Percentiles rank a stretch among this genome's conserved stretches.
Evolutionary conservation across 1,140 invertebrate genomes (phyloP).

Genomic region (Coptotermes formosanus): DNA sequence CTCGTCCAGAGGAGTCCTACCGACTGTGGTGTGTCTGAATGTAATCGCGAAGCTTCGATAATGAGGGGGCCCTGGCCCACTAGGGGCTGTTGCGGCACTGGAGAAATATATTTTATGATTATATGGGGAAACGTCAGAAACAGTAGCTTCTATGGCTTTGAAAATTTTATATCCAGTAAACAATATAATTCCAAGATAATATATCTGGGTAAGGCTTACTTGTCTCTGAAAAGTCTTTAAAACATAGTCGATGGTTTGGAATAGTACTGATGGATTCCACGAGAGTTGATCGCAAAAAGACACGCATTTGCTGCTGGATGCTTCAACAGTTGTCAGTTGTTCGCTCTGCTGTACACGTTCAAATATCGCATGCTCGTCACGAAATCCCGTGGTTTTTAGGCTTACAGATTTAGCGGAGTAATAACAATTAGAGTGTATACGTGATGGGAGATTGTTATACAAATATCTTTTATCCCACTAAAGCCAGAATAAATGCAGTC

Average conservation of each 20-base stretch:
- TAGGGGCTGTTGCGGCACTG: no score
- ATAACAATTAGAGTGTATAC: neutral
- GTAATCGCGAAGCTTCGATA: no score
- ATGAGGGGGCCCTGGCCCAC: no score
- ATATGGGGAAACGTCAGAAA: no score
- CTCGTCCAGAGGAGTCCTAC: no score
- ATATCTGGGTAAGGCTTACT: neutral
- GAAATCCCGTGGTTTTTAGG: neutral
- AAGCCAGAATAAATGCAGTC: no score
- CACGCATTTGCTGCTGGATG: neutral
- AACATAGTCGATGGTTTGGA: neutral
- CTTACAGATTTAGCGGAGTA: neutral
- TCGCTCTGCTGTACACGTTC: neutral
- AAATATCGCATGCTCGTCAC: neutral
- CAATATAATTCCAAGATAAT: no score
- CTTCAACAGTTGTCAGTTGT: neutral
- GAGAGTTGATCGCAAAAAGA: neutral
- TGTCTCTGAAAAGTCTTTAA: neutral
- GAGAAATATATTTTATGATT: no score
- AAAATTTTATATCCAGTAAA: no score
- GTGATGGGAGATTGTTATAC: neutral
- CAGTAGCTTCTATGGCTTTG: no score
- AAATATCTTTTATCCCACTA: no score
- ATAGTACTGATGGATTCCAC: neutral
- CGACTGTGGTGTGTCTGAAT: no score